Base-by-base conservation (phyloP, 2,113 vertebrate genomes). In the Tautogolabrus adspersus region DNA sequence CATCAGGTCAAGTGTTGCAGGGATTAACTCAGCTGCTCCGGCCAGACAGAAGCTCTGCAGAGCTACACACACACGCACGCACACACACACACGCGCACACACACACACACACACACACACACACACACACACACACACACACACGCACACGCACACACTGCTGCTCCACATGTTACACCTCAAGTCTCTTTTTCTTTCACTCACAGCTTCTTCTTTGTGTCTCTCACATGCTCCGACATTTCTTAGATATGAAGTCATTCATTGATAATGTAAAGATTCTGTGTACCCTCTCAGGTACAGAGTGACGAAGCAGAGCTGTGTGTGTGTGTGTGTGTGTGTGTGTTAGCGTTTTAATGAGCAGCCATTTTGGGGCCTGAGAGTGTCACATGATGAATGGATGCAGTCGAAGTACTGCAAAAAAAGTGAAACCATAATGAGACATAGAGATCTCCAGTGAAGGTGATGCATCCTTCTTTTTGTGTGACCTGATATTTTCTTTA, bases 1-100 rank as follows among this genome's bases (percentile, higher is more conserved):
- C 87, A 91, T 92, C 91, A 89, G 82, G 49, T 57, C 58, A 70
- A 77, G 70, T 42, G 58, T 76, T 83, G 59, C 10, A 55, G 77
- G 49, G 64, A 83, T 55, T 82, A 77, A 87, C 84, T 79, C 59
- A 46, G 46, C 30, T 79, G 85, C 75, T 72, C 5, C 21, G 61
- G 69, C 69, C 23, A 54, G 67, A 80, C 80, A 79, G 69, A 59
- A 77, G 61, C 72, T 69, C 22, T 49, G 51, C 34, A 5, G 46
- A 49, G 46, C 38, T 40, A 6, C 30, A 34, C 30, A 34, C 30
- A 34, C 30, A 34, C 30, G 3, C 30, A 34, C 30, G 3, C 30
- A 34, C 30, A 34, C 30, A 34, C 30, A 34, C 30, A 26, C 26
- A 26, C 26, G 3, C 26, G n/a, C 26, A 26, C 26, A 26, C 26